Percentiles rank a stretch among this genome's conserved stretches.
These are phyloP conservation scores for Biston betularia DNA, from an alignment of 2,888 invertebrate genomes.

Conservation along the genomic window DNA sequence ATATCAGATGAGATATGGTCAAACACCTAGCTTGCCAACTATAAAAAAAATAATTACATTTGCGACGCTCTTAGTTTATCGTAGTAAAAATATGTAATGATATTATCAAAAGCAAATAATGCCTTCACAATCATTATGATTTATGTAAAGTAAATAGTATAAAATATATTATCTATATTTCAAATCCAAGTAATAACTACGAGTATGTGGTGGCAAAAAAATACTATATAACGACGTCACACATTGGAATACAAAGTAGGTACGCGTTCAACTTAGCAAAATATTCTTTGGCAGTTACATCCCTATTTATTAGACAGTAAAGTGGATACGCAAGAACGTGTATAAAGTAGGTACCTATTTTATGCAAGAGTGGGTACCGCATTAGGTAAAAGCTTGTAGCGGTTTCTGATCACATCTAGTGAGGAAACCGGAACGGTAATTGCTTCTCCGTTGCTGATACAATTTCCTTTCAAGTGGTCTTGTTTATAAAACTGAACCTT, in stretches of 20 bases:
- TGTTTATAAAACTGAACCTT: conserved; percentile 28
- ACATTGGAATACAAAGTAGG: conserved; percentile 18
- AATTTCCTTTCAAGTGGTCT: conserved; percentile 39
- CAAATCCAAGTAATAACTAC: conserved; percentile 2
- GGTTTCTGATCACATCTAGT: conserved; percentile 34
- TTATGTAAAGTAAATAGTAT: not conserved
- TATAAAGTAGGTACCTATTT: conserved; percentile 21
- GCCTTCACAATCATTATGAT: not conserved
- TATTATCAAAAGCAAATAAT: not conserved
- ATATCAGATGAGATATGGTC: too few species aligned
- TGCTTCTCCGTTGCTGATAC: conserved; percentile 36
- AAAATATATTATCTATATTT: conserved; percentile 1
- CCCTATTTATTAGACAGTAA: conserved; percentile 21
- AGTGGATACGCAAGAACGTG: conserved; percentile 16
- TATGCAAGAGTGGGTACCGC: conserved; percentile 31
- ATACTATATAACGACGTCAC: conserved; percentile 17
- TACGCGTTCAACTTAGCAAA: conserved; percentile 6
- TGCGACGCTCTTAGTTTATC: too few species aligned
- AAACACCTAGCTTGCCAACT: too few species aligned
- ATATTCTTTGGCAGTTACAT: conserved; percentile 21
- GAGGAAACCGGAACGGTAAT: conserved; percentile 39
- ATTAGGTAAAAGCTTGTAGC: conserved; percentile 35
- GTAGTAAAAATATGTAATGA: not conserved
- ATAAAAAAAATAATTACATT: too few species aligned
- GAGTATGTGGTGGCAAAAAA: conserved; percentile 10